Evolutionary conservation across 2,888 invertebrate species (phyloP).

Genomic region (Drosophila trichaetosa): DNA sequence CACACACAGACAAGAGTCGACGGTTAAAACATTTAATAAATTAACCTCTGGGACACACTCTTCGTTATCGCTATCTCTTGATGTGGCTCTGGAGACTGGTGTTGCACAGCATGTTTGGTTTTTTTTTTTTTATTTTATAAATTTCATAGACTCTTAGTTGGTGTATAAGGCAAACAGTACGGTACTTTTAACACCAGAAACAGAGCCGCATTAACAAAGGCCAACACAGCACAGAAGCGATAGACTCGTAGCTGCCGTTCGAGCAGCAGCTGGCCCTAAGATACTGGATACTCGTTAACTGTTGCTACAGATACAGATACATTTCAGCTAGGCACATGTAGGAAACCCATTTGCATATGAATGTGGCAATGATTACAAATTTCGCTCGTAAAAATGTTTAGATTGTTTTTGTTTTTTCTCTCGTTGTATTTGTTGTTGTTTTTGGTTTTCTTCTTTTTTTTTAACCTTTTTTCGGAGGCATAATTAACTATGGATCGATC

Average conservation of each 20-base stretch:
- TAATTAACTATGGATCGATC: slow-evolving; percentile 74
- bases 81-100: slow-evolving; percentile 12
- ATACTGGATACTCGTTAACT: slow-evolving; percentile 39
- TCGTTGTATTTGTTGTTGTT: slow-evolving; percentile 41
- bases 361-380: slow-evolving; percentile 81
- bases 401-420: slow-evolving; percentile 45
- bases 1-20: slow-evolving; percentile 28
- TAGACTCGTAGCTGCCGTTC: slow-evolving; percentile 75
- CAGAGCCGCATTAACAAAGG: slow-evolving; percentile 60
- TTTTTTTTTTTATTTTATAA: slow-evolving; percentile 40
- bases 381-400: slow-evolving; percentile 81
- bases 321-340: slow-evolving; percentile 41
- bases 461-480: slow-evolving; percentile 56
- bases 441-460: slow-evolving; percentile 39
- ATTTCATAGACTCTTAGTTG: slow-evolving; percentile 56
- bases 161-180: slow-evolving; percentile 77
- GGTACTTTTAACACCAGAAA: slow-evolving; percentile 80
- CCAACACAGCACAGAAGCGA: slow-evolving; percentile 80
- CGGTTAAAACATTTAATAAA: slow-evolving; percentile 68
- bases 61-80: slow-evolving; percentile 56
- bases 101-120: slow-evolving; percentile 64
- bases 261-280: slow-evolving; percentile 72
- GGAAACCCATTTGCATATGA: slow-evolving; percentile 75
- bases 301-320: slow-evolving; percentile 16
- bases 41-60: slow-evolving; percentile 55